phyloP scores from a whole-genome alignment of 2,113 vertebrate species.

The Gopherus evgoodei region DNA sequence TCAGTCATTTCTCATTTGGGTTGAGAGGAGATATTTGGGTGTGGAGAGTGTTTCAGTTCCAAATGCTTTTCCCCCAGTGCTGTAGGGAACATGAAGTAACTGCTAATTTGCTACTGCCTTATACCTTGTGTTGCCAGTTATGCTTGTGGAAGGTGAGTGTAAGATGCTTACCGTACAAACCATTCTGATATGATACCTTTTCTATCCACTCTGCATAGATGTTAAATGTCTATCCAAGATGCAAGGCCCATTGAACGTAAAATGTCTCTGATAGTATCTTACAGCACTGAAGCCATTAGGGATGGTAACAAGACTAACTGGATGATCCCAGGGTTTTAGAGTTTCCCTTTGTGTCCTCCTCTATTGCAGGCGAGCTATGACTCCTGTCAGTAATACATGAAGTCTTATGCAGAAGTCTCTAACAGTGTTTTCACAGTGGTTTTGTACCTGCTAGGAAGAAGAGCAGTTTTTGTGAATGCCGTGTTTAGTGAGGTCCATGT shows the following conservation, averaged over 20 bases:
- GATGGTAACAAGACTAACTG: not conserved
- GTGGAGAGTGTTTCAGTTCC: constrained; percentile 27
- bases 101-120: not conserved
- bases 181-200: constrained; percentile 6
- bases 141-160: not conserved
- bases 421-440: not conserved
- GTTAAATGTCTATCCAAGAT: not conserved
- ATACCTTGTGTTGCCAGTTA: not conserved
- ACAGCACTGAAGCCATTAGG: not conserved
- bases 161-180: not conserved
- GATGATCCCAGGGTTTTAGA: not conserved
- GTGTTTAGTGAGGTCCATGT: not conserved
- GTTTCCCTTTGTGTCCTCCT: not conserved
- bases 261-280: not conserved
- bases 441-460: constrained; percentile 10
- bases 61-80: not conserved
- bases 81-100: not conserved
- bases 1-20: constrained; percentile 42
- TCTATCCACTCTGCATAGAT: not conserved
- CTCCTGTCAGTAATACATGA: not conserved
- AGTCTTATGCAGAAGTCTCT: constrained; percentile 5
- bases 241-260: not conserved
- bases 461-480: not conserved
- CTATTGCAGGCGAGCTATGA: not conserved
- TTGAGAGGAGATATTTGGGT: constrained; percentile 42